phyloP scores from a whole-genome alignment of 92 coral and sea anemone species.

The Epizoanthus fatuus region DNA sequence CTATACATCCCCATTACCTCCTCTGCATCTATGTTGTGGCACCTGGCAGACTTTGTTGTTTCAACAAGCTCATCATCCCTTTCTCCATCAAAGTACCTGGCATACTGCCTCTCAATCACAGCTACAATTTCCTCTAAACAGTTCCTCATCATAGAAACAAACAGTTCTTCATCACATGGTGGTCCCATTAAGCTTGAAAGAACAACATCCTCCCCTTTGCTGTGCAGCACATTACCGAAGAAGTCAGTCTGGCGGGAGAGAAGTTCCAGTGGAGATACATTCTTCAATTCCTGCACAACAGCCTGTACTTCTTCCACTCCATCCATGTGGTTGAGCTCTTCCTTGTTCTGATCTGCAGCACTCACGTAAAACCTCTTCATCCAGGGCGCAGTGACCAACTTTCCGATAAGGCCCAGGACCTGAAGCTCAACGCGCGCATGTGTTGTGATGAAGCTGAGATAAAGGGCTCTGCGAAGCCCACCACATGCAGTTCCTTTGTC shows the following conservation, averaged over 20 bases:
- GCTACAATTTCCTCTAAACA: neutral
- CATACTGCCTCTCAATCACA: neutral
- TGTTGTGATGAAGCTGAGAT: neutral
- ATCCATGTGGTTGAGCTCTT: neutral
- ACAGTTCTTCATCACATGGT: neutral
- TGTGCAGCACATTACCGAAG: neutral
- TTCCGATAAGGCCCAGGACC: constrained; percentile 16
- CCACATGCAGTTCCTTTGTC: constrained; percentile 7
- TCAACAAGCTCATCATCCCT: neutral
- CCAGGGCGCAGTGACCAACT: constrained; percentile 7
- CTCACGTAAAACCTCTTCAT: neutral
- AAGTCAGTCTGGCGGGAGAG: neutral
- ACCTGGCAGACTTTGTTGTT: neutral
- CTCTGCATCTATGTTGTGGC: neutral
- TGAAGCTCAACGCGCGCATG: constrained; percentile 13
- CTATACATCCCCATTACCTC: constrained; percentile 5
- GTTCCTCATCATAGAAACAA: neutral
- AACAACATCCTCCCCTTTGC: neutral
- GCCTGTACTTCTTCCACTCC: neutral
- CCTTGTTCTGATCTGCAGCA: neutral
- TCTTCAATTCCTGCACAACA: constrained; percentile 21
- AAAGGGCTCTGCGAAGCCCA: neutral
- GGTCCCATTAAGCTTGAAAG: neutral
- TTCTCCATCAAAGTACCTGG: neutral
- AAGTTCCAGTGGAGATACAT: neutral